These are phyloP conservation scores for Tragulus kanchil DNA, from an alignment of 2,113 vertebrate species.

Conservation along the genomic window DNA sequence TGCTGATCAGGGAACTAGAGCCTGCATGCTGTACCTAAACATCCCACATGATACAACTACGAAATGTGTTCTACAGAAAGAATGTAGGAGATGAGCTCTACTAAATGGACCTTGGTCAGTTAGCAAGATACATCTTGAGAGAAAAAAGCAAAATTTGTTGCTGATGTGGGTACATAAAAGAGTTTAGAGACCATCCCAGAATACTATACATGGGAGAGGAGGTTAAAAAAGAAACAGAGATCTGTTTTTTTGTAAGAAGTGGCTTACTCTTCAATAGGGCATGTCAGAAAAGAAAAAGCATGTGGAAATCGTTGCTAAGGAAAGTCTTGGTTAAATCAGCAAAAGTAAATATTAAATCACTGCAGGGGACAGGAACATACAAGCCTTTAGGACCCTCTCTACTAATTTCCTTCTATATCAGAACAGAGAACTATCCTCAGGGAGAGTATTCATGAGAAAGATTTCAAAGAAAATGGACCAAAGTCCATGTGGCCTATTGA, in stretches of 20 bases:
- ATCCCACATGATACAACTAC: not conserved
- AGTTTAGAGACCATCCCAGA: not conserved
- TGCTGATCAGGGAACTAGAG: not conserved
- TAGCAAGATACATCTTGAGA: not conserved
- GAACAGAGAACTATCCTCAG: not conserved
- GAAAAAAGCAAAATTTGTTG: not conserved
- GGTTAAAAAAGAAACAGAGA: not conserved
- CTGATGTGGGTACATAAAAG: not conserved
- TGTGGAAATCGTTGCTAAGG: not conserved
- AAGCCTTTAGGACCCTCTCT: not conserved
- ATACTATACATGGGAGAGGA: not conserved
- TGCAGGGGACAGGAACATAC: not conserved
- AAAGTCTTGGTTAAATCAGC: not conserved
- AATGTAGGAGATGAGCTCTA: not conserved
- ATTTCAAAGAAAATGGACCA: not conserved
- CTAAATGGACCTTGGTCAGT: not conserved
- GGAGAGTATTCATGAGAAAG: not conserved
- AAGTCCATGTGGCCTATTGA: not conserved
- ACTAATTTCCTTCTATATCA: not conserved
- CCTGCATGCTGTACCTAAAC: not conserved
- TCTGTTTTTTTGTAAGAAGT: not conserved
- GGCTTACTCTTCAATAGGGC: not conserved
- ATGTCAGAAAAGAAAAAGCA: not conserved
- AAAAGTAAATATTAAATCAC: slow-evolving; percentile 6
- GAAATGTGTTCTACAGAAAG: not conserved